Evolutionary conservation across 1,140 invertebrate genomes (phyloP), one percentile per base, ranked within the genome.

Genomic region (Ceratoteleas bidentatus): DNA sequence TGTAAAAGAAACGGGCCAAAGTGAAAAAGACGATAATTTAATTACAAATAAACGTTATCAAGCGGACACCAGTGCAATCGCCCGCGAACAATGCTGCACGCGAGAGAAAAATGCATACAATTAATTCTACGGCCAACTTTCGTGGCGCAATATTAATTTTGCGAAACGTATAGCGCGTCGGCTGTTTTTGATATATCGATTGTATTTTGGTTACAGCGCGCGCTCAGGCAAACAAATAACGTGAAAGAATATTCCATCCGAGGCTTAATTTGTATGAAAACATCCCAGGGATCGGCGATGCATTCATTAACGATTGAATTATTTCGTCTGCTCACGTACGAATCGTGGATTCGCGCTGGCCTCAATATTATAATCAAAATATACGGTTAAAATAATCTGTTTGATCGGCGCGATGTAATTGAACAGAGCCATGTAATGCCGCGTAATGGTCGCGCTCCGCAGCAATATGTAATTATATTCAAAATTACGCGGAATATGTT

Each of bases 271-370:
- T 53, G 62, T 66, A 66, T 52, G 47, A 54, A 66, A 66, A 66
- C 50, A 54, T 52, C 10, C 24, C 36, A 11, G 50, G 38, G 52
- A 66, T 66, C 38, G 62, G 38, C 62, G 50, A 52, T 54, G 62
- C 62, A 66, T 66, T 66, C 50, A 66, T 66, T 66, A 66, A 53
- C 50, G 50, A 66, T 24, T 66, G 62, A 66, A 66, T 66, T 54
- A 54, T 66, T 66, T 66, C 62, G 45, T 66, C 50, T 66, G 62
- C 10, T 66, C 52, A 45, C 34, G 50, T 66, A 54, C 62, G 54
- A 66, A 66, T 66, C 52, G 52, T 36, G 11, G 36, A n/a, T 53
- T 14, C 61, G 54, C 36, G 15, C 38, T 66, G 50, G 50, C 52
- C 38, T 66, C 62, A 36, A 66, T 66, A 66, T 66, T 66, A 54